Conservation (phyloP, 53 echinoderm and acorn worm genomes). For the Stichopus horrens region DNA sequence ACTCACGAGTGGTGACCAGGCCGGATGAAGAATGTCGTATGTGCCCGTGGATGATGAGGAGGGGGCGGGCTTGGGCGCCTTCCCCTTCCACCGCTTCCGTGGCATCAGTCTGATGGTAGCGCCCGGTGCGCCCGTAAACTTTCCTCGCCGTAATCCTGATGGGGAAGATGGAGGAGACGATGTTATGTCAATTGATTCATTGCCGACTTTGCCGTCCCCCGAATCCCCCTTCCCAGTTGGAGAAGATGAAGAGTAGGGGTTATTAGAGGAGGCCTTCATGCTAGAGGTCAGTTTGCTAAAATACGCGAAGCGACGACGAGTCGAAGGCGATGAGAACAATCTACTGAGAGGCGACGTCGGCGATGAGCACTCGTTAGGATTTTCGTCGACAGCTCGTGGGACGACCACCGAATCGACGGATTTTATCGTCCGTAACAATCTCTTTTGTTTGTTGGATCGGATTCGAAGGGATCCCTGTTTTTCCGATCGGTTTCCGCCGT, state of each 20-base stretch:
- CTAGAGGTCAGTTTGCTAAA: conserved; percentile 31
- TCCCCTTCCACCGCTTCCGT: conserved; percentile 49
- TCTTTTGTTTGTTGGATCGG: conserved; percentile 13
- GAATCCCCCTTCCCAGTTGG: neutral
- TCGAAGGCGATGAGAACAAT: conserved; percentile 40
- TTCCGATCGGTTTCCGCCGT: neutral
- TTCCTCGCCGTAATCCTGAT: conserved; percentile 27
- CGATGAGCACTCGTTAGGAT: neutral
- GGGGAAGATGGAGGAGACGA: conserved; percentile 48
- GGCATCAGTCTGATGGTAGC: conserved; percentile 45
- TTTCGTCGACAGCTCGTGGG: neutral
- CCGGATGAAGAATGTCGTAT: conserved; percentile 6
- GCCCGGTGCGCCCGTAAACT: conserved; percentile 24
- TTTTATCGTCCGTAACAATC: conserved; percentile 20
- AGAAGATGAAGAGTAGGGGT: neutral
- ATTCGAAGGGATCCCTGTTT: conserved; percentile 1
- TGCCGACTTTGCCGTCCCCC: neutral
- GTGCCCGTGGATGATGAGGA: neutral
- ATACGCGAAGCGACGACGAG: conserved; percentile 45
- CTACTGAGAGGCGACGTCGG: conserved; percentile 23
- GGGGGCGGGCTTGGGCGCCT: conserved; percentile 38
- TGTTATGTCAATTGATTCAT: conserved; percentile 26
- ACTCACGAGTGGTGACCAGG: conserved; percentile 47
- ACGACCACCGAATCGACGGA: conserved; percentile 46
- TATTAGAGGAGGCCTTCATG: conserved; percentile 11